Evolutionary conservation across 2,888 invertebrate species (phyloP).

Genomic region (Brachyptera putata): DNA sequence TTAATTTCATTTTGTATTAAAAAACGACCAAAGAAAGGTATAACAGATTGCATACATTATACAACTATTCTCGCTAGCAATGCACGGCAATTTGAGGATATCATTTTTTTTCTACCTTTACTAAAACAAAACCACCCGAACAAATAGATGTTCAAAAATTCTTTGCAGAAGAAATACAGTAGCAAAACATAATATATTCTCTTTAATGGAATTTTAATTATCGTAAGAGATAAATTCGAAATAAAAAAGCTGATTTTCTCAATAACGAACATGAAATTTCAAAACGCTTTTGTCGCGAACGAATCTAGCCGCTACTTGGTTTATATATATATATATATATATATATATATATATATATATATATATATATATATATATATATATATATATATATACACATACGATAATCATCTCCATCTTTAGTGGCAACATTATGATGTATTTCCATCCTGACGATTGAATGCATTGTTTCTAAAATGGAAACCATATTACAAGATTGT

Average conservation of each 20-base stretch:
- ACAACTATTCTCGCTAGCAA: too few species aligned
- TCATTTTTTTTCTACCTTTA: background rate
- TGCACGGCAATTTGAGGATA: background rate
- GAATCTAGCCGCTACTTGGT: background rate
- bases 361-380: too few species aligned
- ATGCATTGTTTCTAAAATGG: constrained; percentile 20
- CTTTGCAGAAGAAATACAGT: constrained; percentile 18
- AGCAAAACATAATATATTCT: constrained; percentile 20
- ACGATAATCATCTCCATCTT: background rate
- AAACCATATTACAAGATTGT: constrained; percentile 16
- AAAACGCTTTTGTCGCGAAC: background rate
- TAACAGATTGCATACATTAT: too few species aligned
- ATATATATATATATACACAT: too few species aligned
- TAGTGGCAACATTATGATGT: background rate
- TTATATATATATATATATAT: too few species aligned
- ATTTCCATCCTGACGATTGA: background rate
- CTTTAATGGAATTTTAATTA: constrained; percentile 20
- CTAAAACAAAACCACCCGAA: background rate
- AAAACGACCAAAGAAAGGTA: too few species aligned
- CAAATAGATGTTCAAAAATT: constrained; percentile 11
- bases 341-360: too few species aligned
- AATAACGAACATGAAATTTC: background rate
- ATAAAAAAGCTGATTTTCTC: background rate
- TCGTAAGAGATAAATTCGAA: background rate
- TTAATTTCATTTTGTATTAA: too few species aligned